Evolutionary conservation across 2,113 vertebrate genomes (phyloP).

Genomic region (Cricetomys ansorgei): DNA sequence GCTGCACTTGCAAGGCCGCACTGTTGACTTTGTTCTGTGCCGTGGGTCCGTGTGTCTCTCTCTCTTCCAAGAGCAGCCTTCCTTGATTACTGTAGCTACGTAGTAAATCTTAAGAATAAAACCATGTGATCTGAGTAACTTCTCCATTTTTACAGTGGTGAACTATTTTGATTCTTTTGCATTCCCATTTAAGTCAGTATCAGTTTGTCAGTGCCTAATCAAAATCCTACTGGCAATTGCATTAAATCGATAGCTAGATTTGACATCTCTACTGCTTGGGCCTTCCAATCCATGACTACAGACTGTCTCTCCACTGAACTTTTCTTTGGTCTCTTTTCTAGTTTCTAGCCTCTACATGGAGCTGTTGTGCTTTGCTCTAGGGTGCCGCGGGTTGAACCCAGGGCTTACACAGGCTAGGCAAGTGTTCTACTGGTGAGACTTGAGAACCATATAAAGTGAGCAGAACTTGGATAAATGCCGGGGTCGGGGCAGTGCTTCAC

Average conservation of each 20-base stretch:
- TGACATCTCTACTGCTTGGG: rapidly evolving
- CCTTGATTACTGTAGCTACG: too few relatives aligned
- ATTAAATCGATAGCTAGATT: rapidly evolving
- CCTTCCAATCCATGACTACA: background rate
- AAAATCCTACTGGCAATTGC: background rate
- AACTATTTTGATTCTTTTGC: background rate
- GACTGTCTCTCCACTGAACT: too few relatives aligned
- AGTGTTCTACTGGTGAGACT: background rate
- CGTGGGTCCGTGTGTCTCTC: rapidly evolving
- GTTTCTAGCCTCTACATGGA: background rate
- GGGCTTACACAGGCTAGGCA: background rate
- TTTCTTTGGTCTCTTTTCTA: background rate
- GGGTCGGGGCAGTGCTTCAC: background rate
- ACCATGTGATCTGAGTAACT: rapidly evolving
- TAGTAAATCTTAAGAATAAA: background rate
- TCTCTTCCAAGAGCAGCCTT: rapidly evolving
- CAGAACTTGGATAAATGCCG: background rate
- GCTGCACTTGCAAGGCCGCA: rapidly evolving
- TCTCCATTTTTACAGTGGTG: background rate
- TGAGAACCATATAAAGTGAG: background rate
- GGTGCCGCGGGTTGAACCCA: background rate
- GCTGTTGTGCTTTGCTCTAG: background rate
- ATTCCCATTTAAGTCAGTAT: background rate
- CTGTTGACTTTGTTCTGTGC: rapidly evolving
- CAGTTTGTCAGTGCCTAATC: background rate